Base-by-base conservation (phyloP, 2,797 vertebrate species). In the Avahi laniger region DNA sequence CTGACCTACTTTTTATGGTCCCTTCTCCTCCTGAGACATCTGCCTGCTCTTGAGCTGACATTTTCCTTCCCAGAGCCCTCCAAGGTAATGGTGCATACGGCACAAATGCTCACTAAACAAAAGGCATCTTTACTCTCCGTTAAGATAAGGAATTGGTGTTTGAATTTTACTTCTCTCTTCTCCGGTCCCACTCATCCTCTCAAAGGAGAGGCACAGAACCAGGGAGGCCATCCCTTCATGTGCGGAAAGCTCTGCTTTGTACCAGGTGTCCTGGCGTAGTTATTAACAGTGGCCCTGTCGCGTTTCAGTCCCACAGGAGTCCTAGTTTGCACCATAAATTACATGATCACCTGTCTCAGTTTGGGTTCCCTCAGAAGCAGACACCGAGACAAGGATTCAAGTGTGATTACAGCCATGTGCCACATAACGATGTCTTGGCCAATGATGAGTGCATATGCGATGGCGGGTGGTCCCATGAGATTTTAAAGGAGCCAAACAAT, bases 1-100 rank as follows among this genome's bases (percentile, higher is more conserved):
- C 81, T 96, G 97, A 97, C 70, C 96, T 80, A 81, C 54, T 96
- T 97, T 86, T 93, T 70, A 63, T 50, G 70, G 91, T 87, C 67
- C 59, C 28, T 73, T 89, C 54, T 89, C 82, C 24, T 92, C 59
- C 93, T 95, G 97, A 97, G 78, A 80, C 50, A 63, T 48, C 67
- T 18, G 30, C 17, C 9, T 75, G 6, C 5, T 91, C 73, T 48
- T 33, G 30, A 75, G 33, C 50, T 87, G 97, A 97, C 89, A 26
- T 50, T 5, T 33, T 38, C 38, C 35, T 91, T 90, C 69, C 69
- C 52, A 79, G 59, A 59, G 65, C 50, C 67, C 85, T 78, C 41
- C 26, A 13, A 13, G 89, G 54, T 52, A 52, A 69, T 26, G 50
- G 48, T 14, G 59, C 22, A 24, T 2, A 18, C 2, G 20, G 59